These are phyloP conservation scores for Oxygymnocypris stewartii DNA, from an alignment of 2,113 vertebrate species.

Conservation along the genomic window DNA sequence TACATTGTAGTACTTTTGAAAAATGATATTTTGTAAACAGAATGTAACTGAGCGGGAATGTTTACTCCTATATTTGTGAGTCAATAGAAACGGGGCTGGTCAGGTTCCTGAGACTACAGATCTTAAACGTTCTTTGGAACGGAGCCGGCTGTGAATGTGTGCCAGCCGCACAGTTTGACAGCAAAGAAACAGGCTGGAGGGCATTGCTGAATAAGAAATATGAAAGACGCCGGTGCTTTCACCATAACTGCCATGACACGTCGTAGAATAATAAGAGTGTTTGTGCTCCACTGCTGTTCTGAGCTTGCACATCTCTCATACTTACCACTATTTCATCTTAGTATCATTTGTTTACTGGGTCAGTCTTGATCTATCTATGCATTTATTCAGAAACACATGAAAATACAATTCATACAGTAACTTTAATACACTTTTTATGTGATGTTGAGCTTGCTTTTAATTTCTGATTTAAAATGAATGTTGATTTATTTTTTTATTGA, in stretches of 20 bases:
- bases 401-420: no score
- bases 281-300: constrained; percentile 16
- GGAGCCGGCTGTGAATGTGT: constrained; percentile 10
- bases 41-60: constrained; percentile 15
- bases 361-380: not conserved
- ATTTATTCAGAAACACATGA: not conserved
- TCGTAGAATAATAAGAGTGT: constrained; percentile 26
- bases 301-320: constrained; percentile 7
- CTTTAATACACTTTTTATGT: no score
- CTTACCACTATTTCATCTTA: not conserved
- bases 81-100: constrained; percentile 26
- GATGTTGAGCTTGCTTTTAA: no score
- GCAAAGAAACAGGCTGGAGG: constrained; percentile 65
- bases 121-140: constrained; percentile 24
- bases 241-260: constrained; percentile 47
- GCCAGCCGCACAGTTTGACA: constrained; percentile 27
- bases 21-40: constrained; percentile 27
- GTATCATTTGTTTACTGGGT: no score
- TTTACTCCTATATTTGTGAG: constrained; percentile 25
- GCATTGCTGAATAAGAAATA: constrained; percentile 67
- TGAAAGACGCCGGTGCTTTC: constrained; percentile 62
- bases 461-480: no score
- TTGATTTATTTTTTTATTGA: no score
- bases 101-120: constrained; percentile 26
- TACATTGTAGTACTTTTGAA: not conserved